Base-by-base conservation (phyloP, 1,140 invertebrate genomes). In the Seison nebaliae region DNA sequence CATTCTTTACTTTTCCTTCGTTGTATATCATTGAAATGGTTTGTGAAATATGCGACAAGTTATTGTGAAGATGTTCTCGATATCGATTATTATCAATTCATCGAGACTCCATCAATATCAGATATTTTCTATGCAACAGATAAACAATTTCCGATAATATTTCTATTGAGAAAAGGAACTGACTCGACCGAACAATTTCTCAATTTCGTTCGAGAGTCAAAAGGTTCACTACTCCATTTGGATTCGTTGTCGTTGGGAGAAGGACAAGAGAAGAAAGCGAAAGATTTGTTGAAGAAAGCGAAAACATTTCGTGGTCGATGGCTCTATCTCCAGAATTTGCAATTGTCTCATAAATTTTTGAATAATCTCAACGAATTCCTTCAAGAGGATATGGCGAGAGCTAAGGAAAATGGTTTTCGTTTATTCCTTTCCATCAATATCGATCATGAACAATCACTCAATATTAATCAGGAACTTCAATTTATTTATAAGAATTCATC, bases 291-390 rank as follows among this genome's bases (percentile, higher is more conserved):
- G 36, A 54, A 55, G 33, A 51, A 58, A 42, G 56, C 34, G 35
- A n/a, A 35, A 16, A 23, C 20, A 23, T 22, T 36, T n/a, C 45
- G 60, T 53, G 60, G 60, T 46, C 52, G 56, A 44, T 63, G 59
- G 59, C 56, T 63, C 23, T 80, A 76, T 60, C 59, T 83, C 34
- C 76, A 76, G 3, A 83, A 83, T 56, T 83, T 77, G 50, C 78
- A 84, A 59, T 57, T 83, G 45, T 78, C 76, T 1, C 64, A 45
- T 53, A 59, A 50, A 51, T 60, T 35, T 59, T 59, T 60, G 57
- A 53, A 52, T 0, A 44, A 43, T 35, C 48, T 59, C 8, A 51
- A 55, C 36, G 34, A 45, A 7, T 48, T 57, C 37, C 52, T 57
- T n/a, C 49, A 55, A 42, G 53, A 49, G 54, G n/a, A n/a, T n/a